A percentile compares a stretch with the other conserved stretches of the same genome.
phyloP scores from a whole-genome alignment of 2,797 vertebrate genomes.

The Tangara arthus region DNA sequence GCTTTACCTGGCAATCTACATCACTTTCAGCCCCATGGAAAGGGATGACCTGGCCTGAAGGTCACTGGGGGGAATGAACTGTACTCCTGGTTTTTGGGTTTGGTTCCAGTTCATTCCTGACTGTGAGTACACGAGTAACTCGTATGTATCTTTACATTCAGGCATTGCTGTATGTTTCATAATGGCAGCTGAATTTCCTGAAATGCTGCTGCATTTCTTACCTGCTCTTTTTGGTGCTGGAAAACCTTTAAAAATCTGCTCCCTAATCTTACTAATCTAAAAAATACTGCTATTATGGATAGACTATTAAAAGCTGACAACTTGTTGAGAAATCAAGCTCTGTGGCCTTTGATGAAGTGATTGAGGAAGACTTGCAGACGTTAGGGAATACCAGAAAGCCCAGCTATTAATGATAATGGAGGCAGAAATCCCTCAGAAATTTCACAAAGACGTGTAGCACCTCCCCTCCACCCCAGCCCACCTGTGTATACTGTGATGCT shows the following conservation, averaged over 20 bases:
- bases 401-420: not conserved
- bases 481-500: not conserved
- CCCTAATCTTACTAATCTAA: not conserved
- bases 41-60: not conserved
- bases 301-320: not conserved
- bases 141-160: not conserved
- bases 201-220: not conserved
- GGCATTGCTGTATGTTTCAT: not conserved
- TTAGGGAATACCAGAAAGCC: not conserved
- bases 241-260: not conserved
- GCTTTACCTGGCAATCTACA: not conserved
- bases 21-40: not conserved
- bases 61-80: not conserved
- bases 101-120: not conserved
- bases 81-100: not conserved
- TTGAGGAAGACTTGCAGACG: not conserved
- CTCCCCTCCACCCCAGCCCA: not conserved
- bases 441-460: rapidly evolving
- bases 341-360: not conserved
- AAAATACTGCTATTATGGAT: not conserved
- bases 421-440: not conserved
- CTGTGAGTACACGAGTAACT: not conserved
- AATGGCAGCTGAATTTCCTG: not conserved
- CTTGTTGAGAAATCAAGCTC: not conserved
- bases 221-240: not conserved